Base-by-base conservation (phyloP, 2,888 invertebrate species). In the Brachyopa scutellaris region DNA sequence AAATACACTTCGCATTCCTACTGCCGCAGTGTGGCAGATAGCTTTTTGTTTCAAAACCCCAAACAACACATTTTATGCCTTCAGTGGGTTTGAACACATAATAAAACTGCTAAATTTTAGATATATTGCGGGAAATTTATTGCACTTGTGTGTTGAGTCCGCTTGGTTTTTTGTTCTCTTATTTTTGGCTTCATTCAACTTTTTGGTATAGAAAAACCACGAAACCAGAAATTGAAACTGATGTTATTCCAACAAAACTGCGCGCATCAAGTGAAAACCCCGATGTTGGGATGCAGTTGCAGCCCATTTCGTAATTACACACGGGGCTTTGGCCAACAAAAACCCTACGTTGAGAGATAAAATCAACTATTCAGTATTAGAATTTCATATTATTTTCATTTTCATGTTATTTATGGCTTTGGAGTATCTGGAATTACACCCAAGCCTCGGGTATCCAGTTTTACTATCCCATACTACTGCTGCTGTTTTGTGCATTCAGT, bases 401-500 rank as follows among this genome's bases (percentile, higher is more conserved):
- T 80, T 62, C 42, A 69, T 59, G 62, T 69, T 76, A 76, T 80
- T 80, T 80, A 80, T 76, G 62, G 74, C 45, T 29, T 42, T 33
- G 47, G 15, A 51, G 31, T 57, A 15, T 29, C 9, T 13, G 8
- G 59, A 66, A 72, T 78, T 79, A 62, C 67, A 55, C 73, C 49
- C 73, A 6, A 49, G 72, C 72, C 53, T 53, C 26, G n/a, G n/a
- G n/a, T n/a, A n/a, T 2, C 6, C 13, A 11, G 3, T 13, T 19
- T 19, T 36, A 36, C 57, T 45, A 15, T 36, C 21, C 26, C 19
- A 53, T 47, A 19, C 33, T 47, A 31, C 45, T 80, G 80, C 74
- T 76, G 80, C 76, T 76, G 76, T 80, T 80, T 80, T 80, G 80
- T 80, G 80, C 80, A 80, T 70, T 80, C 64, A 64, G 5, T 15